Conservation (phyloP, 2,113 vertebrate genomes). For the Poeciliopsis retropinna region DNA sequence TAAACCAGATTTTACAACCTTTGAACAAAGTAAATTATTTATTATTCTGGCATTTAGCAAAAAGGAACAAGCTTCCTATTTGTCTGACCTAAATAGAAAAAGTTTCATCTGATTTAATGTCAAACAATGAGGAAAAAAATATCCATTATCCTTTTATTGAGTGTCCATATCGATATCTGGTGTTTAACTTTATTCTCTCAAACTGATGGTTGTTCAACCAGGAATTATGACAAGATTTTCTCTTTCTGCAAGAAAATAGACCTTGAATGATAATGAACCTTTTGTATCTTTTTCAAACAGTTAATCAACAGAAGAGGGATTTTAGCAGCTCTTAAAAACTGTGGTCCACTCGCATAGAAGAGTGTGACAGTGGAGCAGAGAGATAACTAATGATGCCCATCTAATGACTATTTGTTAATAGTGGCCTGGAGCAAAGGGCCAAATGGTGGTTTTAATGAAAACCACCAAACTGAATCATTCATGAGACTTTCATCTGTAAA, state of each 20-base stretch:
- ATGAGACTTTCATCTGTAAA: slow-evolving; percentile 54
- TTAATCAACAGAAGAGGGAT: slow-evolving; percentile 27
- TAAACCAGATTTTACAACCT: no score
- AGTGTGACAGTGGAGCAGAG: slow-evolving; percentile 55
- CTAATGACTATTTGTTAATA: slow-evolving; percentile 68
- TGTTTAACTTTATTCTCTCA: not conserved
- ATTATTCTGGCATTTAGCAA: not conserved
- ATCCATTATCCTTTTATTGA: no score
- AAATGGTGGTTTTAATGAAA: slow-evolving; percentile 70
- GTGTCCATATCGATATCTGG: not conserved
- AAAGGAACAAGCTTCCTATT: not conserved
- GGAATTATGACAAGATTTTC: not conserved
- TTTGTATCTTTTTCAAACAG: slow-evolving; percentile 27
- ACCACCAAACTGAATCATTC: slow-evolving; percentile 57
- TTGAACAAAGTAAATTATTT: no score
- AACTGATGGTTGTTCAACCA: not conserved
- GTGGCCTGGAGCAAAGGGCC: slow-evolving; percentile 48
- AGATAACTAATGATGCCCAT: slow-evolving; percentile 65
- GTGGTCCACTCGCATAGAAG: slow-evolving; percentile 33
- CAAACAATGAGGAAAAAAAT: not conserved
- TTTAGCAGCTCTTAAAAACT: slow-evolving; percentile 40
- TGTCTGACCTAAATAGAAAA: not conserved
- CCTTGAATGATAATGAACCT: slow-evolving; percentile 18
- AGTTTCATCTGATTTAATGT: not conserved
- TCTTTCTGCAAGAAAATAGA: slow-evolving; percentile 11